These are phyloP conservation scores for Papilio elwesi DNA, from an alignment of 2,888 invertebrate species.

Conservation along the genomic window DNA sequence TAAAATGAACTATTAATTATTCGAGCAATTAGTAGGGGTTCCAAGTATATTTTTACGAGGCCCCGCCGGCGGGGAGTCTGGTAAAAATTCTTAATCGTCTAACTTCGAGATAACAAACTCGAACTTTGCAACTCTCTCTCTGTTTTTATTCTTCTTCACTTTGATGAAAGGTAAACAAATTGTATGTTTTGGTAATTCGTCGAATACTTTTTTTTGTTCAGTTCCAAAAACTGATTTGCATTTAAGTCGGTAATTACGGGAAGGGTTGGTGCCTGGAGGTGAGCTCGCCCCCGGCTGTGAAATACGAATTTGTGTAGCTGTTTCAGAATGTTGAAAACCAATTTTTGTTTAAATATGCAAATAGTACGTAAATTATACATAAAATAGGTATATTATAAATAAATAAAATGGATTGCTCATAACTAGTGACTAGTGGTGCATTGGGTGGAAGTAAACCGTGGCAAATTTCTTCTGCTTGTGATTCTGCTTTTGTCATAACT, in stretches of 20 bases:
- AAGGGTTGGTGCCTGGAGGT: constrained; percentile 42
- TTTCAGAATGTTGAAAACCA: constrained; percentile 14
- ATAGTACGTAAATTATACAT: not conserved
- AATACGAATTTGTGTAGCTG: constrained; percentile 31
- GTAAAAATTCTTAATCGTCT: constrained; percentile 74
- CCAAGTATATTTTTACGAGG: constrained; percentile 58
- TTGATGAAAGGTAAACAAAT: constrained; percentile 54
- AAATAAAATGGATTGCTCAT: too few relatives aligned
- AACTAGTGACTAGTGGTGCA: too few relatives aligned
- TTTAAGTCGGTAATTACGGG: constrained; percentile 55
- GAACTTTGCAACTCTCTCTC: constrained; percentile 48
- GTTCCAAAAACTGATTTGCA: constrained; percentile 69
- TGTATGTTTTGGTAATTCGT: constrained; percentile 52
- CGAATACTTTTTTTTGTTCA: constrained; percentile 56
- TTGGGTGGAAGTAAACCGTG: too few relatives aligned
- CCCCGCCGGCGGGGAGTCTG: constrained; percentile 54
- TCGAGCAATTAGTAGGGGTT: constrained; percentile 72
- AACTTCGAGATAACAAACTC: constrained; percentile 73
- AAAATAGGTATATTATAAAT: not conserved
- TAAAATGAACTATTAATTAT: constrained; percentile 77
- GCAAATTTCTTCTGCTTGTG: too few relatives aligned
- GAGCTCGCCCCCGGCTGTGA: constrained; percentile 35
- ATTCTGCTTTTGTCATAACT: too few relatives aligned
- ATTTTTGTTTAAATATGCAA: constrained; percentile 18
- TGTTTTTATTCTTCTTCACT: constrained; percentile 46